Conservation (phyloP, 2,113 vertebrate genomes). For the Ptyas mucosa region DNA sequence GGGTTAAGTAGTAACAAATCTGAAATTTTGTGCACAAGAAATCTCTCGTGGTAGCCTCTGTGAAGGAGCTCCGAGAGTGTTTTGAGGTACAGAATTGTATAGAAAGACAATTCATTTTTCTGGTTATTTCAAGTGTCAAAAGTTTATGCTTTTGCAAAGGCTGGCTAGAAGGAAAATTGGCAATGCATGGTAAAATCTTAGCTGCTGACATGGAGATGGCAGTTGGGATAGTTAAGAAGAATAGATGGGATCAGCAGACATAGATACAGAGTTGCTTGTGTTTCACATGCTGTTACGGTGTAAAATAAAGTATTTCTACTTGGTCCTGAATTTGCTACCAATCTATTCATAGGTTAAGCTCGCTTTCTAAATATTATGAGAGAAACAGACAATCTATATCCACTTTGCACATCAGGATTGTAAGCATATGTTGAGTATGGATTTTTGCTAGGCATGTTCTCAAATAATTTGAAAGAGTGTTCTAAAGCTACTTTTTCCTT, state of each 20-base stretch:
- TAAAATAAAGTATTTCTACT: background rate
- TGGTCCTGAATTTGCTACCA: background rate
- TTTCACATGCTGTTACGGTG: background rate
- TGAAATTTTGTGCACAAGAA: no score
- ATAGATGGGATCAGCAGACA: background rate
- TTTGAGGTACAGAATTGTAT: background rate
- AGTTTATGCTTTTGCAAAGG: background rate
- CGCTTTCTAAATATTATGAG: background rate
- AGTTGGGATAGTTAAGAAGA: background rate
- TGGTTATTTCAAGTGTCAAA: background rate
- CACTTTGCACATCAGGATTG: background rate
- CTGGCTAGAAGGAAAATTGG: background rate
- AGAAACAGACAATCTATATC: no score
- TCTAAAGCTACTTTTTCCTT: no score
- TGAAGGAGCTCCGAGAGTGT: background rate
- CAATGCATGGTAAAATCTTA: background rate
- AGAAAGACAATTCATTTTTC: background rate
- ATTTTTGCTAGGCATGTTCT: background rate
- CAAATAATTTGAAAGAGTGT: background rate
- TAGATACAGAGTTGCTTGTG: background rate
- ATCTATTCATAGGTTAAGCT: background rate
- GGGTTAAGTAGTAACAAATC: background rate
- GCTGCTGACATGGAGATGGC: background rate
- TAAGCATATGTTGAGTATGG: background rate
- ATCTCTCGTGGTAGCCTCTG: background rate